Conservation (phyloP, 2,888 invertebrate genomes). For the Eristalinus aeneus region DNA sequence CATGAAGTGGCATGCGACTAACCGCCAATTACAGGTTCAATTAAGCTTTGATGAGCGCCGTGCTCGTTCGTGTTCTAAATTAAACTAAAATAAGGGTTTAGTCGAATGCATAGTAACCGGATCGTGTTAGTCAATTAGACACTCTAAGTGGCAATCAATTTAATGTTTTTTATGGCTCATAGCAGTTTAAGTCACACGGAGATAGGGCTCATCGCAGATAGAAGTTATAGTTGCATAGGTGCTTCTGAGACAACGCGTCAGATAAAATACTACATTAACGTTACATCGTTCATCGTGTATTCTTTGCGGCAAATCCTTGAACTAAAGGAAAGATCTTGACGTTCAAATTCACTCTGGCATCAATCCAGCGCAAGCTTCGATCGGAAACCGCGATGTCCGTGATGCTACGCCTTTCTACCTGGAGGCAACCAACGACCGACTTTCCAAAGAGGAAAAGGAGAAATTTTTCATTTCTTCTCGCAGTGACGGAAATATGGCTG, state of each 20-base stretch:
- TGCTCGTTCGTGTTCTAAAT: neutral
- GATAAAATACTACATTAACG: too few species aligned
- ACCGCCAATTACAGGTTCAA: slow-evolving; percentile 52
- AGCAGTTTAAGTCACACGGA: neutral
- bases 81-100: neutral
- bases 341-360: neutral
- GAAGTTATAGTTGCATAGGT: neutral
- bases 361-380: neutral
- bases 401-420: neutral
- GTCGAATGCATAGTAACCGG: neutral
- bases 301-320: neutral
- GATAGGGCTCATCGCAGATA: neutral
- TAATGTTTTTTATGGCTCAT: slow-evolving; percentile 31
- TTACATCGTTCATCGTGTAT: neutral
- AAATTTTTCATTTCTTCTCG: neutral
- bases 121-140: neutral
- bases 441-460: neutral
- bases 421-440: neutral
- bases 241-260: neutral
- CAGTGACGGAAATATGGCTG: neutral
- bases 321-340: neutral
- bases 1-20: slow-evolving; percentile 60
- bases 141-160: neutral
- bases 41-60: neutral
- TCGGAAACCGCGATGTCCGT: neutral